phyloP scores from a whole-genome alignment of 1,140 invertebrate species.

The Scylla paramamosain region DNA sequence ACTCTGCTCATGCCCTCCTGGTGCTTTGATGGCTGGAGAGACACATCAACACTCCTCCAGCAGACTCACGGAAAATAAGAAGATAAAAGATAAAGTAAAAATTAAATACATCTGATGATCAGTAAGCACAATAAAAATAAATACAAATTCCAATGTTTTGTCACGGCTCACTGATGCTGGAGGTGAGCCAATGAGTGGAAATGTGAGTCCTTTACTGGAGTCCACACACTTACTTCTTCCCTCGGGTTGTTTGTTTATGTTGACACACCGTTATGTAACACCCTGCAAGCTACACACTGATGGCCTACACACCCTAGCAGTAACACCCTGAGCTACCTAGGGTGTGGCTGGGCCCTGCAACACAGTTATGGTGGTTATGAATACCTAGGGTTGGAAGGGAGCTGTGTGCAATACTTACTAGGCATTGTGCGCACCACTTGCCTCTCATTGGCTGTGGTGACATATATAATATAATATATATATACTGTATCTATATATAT shows the following conservation, averaged over 20 bases:
- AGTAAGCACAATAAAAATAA: not conserved
- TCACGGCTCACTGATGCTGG: not conserved
- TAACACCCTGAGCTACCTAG: slow-evolving; percentile 36
- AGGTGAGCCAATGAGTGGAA: not conserved
- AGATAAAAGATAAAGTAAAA: not conserved
- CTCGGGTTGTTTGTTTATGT: slow-evolving; percentile 12
- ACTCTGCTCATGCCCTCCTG: not conserved
- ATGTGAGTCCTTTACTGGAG: not conserved
- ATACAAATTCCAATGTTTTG: not conserved
- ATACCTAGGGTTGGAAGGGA: slow-evolving; percentile 47
- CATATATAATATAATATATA: slow-evolving; percentile 21
- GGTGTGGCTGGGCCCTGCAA: slow-evolving; percentile 44
- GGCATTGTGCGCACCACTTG: not conserved
- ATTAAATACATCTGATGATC: not conserved
- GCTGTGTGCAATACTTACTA: slow-evolving; percentile 34
- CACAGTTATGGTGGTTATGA: slow-evolving; percentile 60
- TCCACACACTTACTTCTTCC: not conserved
- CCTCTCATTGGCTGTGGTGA: slow-evolving; percentile 25
- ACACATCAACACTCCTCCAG: not conserved
- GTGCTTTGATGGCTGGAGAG: not conserved
- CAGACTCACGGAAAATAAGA: not conserved
- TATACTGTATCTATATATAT: not conserved
- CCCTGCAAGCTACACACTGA: slow-evolving; percentile 18
- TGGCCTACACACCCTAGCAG: not conserved
- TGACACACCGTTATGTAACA: not conserved